These are phyloP conservation scores for Phaetusa simplex DNA, from an alignment of 2,113 vertebrate genomes.

Conservation along the genomic window DNA sequence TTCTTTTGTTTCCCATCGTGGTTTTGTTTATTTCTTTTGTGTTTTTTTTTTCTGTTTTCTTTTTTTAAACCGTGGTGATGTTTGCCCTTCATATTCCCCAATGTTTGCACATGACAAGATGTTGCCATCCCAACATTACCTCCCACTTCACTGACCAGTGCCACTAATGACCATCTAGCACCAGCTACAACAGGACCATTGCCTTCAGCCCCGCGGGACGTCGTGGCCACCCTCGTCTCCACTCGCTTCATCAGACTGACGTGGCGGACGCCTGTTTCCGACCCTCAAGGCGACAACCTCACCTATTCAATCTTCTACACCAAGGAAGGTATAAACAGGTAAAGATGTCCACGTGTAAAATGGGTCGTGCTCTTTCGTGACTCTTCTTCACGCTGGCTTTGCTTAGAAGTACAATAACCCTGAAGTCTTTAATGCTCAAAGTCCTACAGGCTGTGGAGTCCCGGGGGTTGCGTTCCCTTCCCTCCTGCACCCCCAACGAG, in stretches of 20 bases:
- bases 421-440: neutral
- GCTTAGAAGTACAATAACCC: accelerated
- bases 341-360: neutral
- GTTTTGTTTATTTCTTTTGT: conserved; percentile 90
- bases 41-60: conserved; percentile 88
- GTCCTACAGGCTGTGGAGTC: neutral
- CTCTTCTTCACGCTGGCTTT: accelerated
- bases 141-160: conserved; percentile 99
- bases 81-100: conserved; percentile 83
- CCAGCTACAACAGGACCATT: conserved; percentile 90
- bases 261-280: conserved; percentile 89
- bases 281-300: conserved; percentile 92
- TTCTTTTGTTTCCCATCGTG: conserved; percentile 84
- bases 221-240: conserved; percentile 96
- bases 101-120: conserved; percentile 90
- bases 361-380: neutral
- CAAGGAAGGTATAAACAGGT: conserved; percentile 91
- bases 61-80: conserved; percentile 83
- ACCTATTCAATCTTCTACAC: conserved; percentile 97
- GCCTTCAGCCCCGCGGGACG: conserved; percentile 91
- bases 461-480: neutral
- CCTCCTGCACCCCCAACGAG: neutral
- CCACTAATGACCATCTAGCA: conserved; percentile 99
- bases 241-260: conserved; percentile 98
- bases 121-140: conserved; percentile 94